A percentile compares a stretch with the other conserved stretches of the same genome.
These are phyloP conservation scores for Furcifer pardalis DNA, from an alignment of 2,797 vertebrate genomes.

Conservation along the genomic window DNA sequence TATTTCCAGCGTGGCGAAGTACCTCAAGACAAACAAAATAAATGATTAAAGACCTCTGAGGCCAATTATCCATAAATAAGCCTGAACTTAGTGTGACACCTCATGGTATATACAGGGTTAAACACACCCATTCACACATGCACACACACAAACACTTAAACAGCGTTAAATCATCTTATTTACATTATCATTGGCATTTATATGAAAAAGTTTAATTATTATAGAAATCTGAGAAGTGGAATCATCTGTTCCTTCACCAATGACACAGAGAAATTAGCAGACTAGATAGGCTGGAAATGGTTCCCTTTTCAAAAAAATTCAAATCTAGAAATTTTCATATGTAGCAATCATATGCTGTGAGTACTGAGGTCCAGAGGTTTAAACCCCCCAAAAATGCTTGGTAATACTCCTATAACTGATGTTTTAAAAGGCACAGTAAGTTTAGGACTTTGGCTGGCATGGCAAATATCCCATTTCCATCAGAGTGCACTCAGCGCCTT, in stretches of 20 bases:
- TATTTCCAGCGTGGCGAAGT: constrained; percentile 79
- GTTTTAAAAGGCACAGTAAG: constrained; percentile 79
- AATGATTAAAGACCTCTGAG: constrained; percentile 76
- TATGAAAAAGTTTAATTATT: constrained; percentile 80
- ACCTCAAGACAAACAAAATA: constrained; percentile 71
- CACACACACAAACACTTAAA: constrained; percentile 72
- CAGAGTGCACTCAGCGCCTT: constrained; percentile 80
- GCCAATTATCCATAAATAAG: constrained; percentile 80
- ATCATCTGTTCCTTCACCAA: constrained; percentile 71
- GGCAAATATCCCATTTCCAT: constrained; percentile 70
- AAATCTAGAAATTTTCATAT: constrained; percentile 17
- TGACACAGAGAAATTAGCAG: constrained; percentile 72
- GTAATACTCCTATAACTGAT: constrained; percentile 76
- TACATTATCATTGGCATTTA: constrained; percentile 82
- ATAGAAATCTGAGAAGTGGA: constrained; percentile 75
- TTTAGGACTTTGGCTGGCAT: constrained; percentile 79
- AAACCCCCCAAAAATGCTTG: constrained; percentile 72
- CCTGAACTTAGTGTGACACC: constrained; percentile 78
- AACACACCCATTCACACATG: constrained; percentile 68
- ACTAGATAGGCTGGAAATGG: constrained; percentile 76
- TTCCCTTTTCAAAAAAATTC: constrained; percentile 57
- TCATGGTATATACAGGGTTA: constrained; percentile 84
- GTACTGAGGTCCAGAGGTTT: constrained; percentile 71
- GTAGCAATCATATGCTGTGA: constrained; percentile 70
- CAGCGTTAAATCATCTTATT: constrained; percentile 87